Conservation (phyloP, 2,113 vertebrate species). For the Callipepla squamata region DNA sequence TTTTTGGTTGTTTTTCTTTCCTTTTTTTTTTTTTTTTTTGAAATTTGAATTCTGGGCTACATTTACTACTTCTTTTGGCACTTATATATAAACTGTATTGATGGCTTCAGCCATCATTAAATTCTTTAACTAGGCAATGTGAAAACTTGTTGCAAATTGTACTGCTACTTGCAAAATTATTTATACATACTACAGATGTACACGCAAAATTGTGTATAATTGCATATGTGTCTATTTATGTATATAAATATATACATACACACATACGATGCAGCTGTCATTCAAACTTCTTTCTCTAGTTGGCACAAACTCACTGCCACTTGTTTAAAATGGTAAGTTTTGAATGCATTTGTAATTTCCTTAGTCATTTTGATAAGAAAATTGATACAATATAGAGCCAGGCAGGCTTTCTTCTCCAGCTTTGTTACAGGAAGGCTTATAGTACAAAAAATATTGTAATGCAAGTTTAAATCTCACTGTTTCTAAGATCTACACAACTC, state of each 20-base stretch:
- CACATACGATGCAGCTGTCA: background rate
- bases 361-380: background rate
- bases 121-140: background rate
- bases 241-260: background rate
- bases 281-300: background rate
- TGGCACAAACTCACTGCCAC: background rate
- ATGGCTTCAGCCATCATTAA: background rate
- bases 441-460: background rate
- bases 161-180: background rate
- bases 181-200: background rate
- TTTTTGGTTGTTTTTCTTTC: background rate
- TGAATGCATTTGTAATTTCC: background rate
- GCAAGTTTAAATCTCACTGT: fast-evolving
- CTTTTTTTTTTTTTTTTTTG: background rate
- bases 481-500: background rate
- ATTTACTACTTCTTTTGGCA: background rate
- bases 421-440: background rate
- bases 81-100: fast-evolving
- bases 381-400: background rate
- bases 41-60: background rate
- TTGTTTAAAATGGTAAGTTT: background rate
- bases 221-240: background rate
- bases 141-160: background rate
- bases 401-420: background rate
- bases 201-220: background rate